phyloP scores from a whole-genome alignment of 2,888 invertebrate genomes.

The Temnothorax unifasciatus region DNA sequence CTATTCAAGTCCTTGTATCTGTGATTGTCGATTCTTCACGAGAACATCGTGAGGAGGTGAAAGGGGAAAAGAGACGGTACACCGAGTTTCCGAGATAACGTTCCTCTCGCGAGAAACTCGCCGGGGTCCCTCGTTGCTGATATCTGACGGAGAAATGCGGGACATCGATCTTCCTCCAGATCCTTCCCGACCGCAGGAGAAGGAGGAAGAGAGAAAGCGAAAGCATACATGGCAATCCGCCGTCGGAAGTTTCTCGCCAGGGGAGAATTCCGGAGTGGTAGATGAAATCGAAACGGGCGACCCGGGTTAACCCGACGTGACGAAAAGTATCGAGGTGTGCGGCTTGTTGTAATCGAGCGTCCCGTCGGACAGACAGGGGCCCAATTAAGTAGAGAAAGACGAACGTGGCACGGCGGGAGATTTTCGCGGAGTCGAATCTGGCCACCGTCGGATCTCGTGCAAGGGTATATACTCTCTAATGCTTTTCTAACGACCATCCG shows the following conservation, averaged over 20 bases:
- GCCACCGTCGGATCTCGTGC: conserved; percentile 24
- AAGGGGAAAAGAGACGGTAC: conserved; percentile 24
- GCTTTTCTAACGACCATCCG: conserved; percentile 47
- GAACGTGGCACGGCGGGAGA: conserved; percentile 21
- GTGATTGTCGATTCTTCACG: conserved; percentile 57
- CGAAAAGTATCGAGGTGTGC: conserved; percentile 33
- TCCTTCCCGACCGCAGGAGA: neutral
- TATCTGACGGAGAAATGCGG: conserved; percentile 45
- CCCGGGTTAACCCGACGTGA: conserved; percentile 54
- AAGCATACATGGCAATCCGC: conserved; percentile 64
- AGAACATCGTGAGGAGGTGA: conserved; percentile 14
- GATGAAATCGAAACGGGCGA: conserved; percentile 70
- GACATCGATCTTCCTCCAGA: conserved; percentile 35
- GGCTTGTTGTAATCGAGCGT: neutral
- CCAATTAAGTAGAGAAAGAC: conserved; percentile 50
- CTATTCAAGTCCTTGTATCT: conserved; percentile 58
- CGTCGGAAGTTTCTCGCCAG: conserved; percentile 71
- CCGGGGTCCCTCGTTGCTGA: conserved; percentile 49
- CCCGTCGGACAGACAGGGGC: conserved; percentile 5
- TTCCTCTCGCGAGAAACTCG: conserved; percentile 58
- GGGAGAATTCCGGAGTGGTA: conserved; percentile 69
- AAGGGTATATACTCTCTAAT: conserved; percentile 34
- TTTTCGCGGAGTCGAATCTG: conserved; percentile 30
- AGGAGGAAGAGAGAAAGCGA: conserved; percentile 76
- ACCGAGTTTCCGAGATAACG: conserved; percentile 52